These are phyloP conservation scores for Cacoxenus indagator DNA, from an alignment of 2,888 invertebrate genomes.

Conservation along the genomic window DNA sequence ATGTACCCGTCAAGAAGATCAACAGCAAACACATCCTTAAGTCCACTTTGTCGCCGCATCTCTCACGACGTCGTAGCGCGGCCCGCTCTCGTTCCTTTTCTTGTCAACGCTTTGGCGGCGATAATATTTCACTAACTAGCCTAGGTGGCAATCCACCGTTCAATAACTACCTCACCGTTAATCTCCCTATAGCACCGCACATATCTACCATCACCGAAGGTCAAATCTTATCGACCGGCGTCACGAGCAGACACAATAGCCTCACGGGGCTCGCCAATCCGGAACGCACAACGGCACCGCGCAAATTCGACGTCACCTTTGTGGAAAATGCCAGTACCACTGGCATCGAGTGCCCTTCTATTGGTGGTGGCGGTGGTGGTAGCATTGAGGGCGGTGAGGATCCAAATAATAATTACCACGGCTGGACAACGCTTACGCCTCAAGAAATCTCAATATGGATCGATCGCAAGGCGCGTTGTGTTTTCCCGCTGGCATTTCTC, in stretches of 20 bases:
- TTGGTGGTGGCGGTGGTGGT: background rate
- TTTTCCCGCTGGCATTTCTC: conserved; percentile 83
- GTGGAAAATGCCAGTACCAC: conserved; percentile 47
- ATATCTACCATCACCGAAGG: conserved; percentile 55
- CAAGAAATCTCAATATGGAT: conserved; percentile 92
- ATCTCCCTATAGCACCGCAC: conserved; percentile 64
- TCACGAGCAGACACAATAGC: conserved; percentile 1
- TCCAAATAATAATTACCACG: conserved; percentile 73
- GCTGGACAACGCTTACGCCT: conserved; percentile 87
- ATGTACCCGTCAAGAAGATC: conserved; percentile 68
- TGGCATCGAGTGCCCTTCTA: background rate
- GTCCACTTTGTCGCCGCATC: conserved; percentile 84
- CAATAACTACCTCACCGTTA: conserved; percentile 83
- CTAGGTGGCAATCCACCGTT: conserved; percentile 72
- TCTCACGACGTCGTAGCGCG: conserved; percentile 81
- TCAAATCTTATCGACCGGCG: conserved; percentile 33
- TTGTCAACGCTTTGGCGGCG: conserved; percentile 27
- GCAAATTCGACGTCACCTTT: conserved; percentile 48
- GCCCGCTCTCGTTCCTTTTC: conserved; percentile 78
- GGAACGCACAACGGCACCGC: conserved; percentile 28
- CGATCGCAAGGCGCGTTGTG: conserved; percentile 80
- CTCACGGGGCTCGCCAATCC: conserved; percentile 33
- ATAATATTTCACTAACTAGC: background rate
- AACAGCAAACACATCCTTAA: conserved; percentile 88
- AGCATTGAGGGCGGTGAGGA: background rate